Conservation (phyloP, 2,888 invertebrate species). For the Caenorhabditis sp. region DNA sequence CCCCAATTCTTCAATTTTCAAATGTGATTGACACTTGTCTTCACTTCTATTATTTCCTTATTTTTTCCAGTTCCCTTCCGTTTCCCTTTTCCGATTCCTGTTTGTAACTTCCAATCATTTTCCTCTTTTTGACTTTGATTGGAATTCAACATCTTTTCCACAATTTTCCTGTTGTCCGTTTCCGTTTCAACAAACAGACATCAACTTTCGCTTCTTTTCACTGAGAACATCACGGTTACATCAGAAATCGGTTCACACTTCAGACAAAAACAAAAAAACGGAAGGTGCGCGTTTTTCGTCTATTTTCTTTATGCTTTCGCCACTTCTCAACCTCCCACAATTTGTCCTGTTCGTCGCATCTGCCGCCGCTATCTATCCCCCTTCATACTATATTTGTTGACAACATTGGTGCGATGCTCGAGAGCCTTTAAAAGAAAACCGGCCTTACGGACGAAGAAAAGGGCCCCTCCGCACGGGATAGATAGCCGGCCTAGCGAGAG, state of each 20-base stretch:
- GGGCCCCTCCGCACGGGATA: constrained; percentile 25
- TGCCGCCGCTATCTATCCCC: constrained; percentile 52
- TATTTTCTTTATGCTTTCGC: constrained; percentile 32
- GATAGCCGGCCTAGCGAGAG: not conserved
- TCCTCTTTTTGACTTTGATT: constrained; percentile 44
- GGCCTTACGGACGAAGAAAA: constrained; percentile 11
- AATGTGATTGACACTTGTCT: constrained; percentile 45
- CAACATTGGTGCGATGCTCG: constrained; percentile 57
- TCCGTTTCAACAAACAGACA: constrained; percentile 52
- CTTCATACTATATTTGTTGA: constrained; percentile 60
- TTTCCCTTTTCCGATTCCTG: too few species aligned
- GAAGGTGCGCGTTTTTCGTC: constrained; percentile 22
- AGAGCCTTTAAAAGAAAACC: constrained; percentile 58
- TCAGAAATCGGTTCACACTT: constrained; percentile 55
- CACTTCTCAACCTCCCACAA: constrained; percentile 34
- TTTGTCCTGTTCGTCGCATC: constrained; percentile 59
- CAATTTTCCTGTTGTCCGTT: constrained; percentile 32
- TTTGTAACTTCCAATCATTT: constrained; percentile 50
- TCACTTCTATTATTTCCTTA: constrained; percentile 34
- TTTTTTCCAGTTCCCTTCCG: too few species aligned
- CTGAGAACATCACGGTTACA: constrained; percentile 34
- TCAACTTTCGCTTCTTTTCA: constrained; percentile 27
- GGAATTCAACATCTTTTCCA: constrained; percentile 48
- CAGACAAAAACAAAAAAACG: constrained; percentile 48
- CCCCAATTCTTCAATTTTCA: constrained; percentile 20